Evolutionary conservation across 2,888 invertebrate genomes (phyloP), one percentile per base, ranked within the genome.

Genomic region (Heteropelma amictum): DNA sequence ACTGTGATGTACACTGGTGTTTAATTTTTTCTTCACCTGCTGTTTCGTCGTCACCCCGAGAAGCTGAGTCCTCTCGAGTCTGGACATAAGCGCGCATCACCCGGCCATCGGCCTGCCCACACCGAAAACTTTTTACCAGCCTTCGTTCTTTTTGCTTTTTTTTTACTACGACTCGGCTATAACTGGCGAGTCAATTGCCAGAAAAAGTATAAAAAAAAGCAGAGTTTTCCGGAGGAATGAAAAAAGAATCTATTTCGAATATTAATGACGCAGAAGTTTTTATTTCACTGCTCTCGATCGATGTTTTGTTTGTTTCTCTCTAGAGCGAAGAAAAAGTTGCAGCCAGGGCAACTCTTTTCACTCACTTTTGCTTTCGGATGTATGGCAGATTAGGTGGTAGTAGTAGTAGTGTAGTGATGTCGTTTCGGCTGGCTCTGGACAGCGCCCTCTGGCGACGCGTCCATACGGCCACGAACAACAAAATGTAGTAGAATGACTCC

Each of bases 21-120:
- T 74, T 80, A 83, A 81, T 81, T 82, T 85, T 80, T 86, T 87
- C 81, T 85, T 87, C 82, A 83, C 82, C 85, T 85, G 85, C 70
- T 53, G 60, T 70, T 60, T 63, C 82, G 79, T 81, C 78, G 82
- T 47, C 64, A 53, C 63, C 63, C 56, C 83, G 83, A 85, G 81
- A 90, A 91, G 90, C 88, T 91, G 89, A 84, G 90, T 91, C 90
- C 92, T 92, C 91, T 91, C 92, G 91, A 91, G 88, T 87, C 91
- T 92, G 92, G 93, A 93, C 93, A 94, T 94, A 93, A 90, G 92
- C 92, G 90, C 91, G 92, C 93, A 93, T 93, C 91, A 91, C 93
- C 85, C 83, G 88, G 88, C 88, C 88, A 84, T 81, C 78, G 84
- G 84, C 83, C 83, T 77, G 74, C 69, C 42, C 74, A 58, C 58